These are phyloP conservation scores for Neolamprologus sp. DNA, from an alignment of 2,113 vertebrate genomes.

Conservation along the genomic window DNA sequence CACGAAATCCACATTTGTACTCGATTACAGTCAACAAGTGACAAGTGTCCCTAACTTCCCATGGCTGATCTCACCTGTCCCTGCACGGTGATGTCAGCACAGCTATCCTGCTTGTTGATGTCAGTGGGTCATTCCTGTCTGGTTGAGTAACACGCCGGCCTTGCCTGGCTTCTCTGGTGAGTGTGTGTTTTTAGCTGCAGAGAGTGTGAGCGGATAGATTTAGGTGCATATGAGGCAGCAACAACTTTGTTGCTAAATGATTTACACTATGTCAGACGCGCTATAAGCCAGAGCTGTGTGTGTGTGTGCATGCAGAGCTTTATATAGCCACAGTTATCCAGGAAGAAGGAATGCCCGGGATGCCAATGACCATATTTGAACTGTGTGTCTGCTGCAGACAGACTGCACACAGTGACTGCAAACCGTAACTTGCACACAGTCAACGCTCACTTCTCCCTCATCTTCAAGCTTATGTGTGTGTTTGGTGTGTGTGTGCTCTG, in stretches of 20 bases:
- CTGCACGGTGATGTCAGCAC: slow-evolving; percentile 27
- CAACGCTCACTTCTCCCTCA: slow-evolving; percentile 11
- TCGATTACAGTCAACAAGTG: neutral
- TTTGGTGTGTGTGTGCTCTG: neutral
- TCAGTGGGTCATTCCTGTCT: slow-evolving; percentile 50
- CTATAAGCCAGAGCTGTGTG: neutral
- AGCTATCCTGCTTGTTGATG: slow-evolving; percentile 35
- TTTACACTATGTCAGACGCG: slow-evolving; percentile 29
- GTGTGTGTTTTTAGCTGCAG: slow-evolving; percentile 17
- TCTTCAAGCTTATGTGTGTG: neutral
- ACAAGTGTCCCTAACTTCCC: slow-evolving; percentile 14
- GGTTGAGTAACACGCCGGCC: slow-evolving; percentile 18
- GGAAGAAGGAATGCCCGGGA: slow-evolving; percentile 62
- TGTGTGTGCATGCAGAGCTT: slow-evolving; percentile 28
- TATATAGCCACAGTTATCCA: slow-evolving; percentile 65
- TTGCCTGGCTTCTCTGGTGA: neutral
- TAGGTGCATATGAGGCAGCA: neutral
- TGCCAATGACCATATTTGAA: slow-evolving; percentile 70
- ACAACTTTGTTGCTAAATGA: slow-evolving; percentile 23
- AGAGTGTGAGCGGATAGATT: neutral
- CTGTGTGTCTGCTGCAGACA: slow-evolving; percentile 28
- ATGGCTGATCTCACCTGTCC: slow-evolving; percentile 42
- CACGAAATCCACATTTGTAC: neutral
- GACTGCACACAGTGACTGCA: slow-evolving; percentile 22
- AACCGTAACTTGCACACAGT: slow-evolving; percentile 30